Evolutionary conservation across 2,888 invertebrate genomes (phyloP), one percentile per base, ranked within the genome.

Genomic region (Drosophila rubida): DNA sequence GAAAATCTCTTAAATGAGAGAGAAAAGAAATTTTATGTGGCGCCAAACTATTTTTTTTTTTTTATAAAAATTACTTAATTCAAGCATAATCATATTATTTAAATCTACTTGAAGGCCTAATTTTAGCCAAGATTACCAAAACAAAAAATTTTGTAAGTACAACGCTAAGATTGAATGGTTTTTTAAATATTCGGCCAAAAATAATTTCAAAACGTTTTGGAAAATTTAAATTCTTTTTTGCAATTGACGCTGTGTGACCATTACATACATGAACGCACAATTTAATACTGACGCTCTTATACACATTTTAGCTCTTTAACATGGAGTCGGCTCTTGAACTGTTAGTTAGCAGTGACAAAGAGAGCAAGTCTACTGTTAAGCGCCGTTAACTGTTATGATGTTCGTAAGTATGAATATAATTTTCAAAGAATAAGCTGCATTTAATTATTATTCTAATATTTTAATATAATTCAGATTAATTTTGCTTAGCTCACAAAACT

Each of bases 311-410:
- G 59, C 54, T 46, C 16, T 30, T n/a, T 45, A 53, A 39, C 48
- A 73, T 22, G 1, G 6, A 0, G 1, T 19, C 8, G 25, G 4
- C 75, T 71, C 74, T 71, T 74, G 4, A 16, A 0, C 9, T 68
- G 60, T 61, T 49, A 23, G 1, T 39, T 61, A 71, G 27, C 74
- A 73, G 32, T 1, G 1, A 0, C 5, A 11, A 55, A n/a, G 41
- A 37, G 42, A 23, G n/a, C 0, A 2, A 1, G 2, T 0, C 13
- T 19, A 19, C 50, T 16, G 11, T 5, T 14, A 25, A 16, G 13
- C 1, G 11, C 6, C 2, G 4, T 0, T 9, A 30, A 14, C 19
- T 2, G 23, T 14, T 30, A 2, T 7, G 9, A 1, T 30, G n/a
- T 11, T 11, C 3, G 6, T 6, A 23, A 23, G 25, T 25, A 25